Conservation (phyloP, 2,888 invertebrate genomes). For the Dugesia japonica region DNA sequence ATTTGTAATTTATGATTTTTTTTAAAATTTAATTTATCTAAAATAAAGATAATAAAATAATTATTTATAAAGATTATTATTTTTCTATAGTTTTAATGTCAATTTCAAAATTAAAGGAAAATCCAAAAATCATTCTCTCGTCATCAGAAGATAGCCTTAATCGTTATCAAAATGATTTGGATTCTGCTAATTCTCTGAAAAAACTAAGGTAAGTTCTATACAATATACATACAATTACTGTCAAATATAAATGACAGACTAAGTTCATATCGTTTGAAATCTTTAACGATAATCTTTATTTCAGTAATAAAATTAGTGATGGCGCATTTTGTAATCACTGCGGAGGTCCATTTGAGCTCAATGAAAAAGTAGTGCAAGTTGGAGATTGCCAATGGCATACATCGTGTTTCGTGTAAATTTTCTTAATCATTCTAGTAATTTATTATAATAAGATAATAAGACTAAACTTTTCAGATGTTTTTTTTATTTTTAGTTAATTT, state of each 20-base stretch:
- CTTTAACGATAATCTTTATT: too few species aligned
- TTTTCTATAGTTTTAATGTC: neutral
- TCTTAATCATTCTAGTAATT: neutral
- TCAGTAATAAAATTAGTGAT: neutral
- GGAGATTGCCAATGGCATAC: constrained; percentile 96
- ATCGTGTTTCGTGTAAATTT: constrained; percentile 80
- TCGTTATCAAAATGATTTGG: constrained; percentile 31
- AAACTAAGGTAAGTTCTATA: neutral
- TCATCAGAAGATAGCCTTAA: constrained; percentile 27
- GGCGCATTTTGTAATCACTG: constrained; percentile 65
- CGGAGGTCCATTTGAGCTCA: constrained; percentile 79
- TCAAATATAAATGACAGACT: too few species aligned
- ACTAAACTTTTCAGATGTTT: too few species aligned
- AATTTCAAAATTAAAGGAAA: neutral
- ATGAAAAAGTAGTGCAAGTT: constrained; percentile 95
- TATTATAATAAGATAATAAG: too few species aligned
- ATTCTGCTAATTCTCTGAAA: neutral
- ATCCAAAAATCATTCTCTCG: constrained; percentile 16
- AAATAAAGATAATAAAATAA: too few species aligned
- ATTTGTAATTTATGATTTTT: too few species aligned
- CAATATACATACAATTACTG: too few species aligned
- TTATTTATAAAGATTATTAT: too few species aligned
- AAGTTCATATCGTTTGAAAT: too few species aligned
- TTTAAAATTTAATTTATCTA: too few species aligned
- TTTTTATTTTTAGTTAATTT: too few species aligned